A percentile compares a stretch with the other conserved stretches of the same genome.
phyloP scores from a whole-genome alignment of 2,888 invertebrate species.

The Drosophila siamana region DNA sequence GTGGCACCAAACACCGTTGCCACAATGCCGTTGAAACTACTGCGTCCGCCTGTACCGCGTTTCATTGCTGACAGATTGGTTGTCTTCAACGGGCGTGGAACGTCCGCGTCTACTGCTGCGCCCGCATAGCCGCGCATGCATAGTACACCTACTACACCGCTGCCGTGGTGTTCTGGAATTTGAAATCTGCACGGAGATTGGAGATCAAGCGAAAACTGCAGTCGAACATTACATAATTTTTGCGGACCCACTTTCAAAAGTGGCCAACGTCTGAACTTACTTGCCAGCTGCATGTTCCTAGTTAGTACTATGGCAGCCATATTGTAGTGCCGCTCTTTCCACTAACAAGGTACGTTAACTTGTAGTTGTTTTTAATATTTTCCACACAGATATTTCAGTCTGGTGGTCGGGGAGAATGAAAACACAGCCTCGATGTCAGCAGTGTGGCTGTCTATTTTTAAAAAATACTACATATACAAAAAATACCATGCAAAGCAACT shows the following conservation, averaged over 20 bases:
- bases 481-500: neutral
- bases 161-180: conserved; percentile 77
- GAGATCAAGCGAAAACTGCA: conserved; percentile 29
- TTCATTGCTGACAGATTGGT: conserved; percentile 90
- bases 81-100: conserved; percentile 84
- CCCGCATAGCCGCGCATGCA: conserved; percentile 77
- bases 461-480: neutral
- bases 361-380: conserved; percentile 26
- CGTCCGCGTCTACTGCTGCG: conserved; percentile 68
- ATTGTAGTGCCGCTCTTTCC: conserved; percentile 41
- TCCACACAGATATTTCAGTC: conserved; percentile 52
- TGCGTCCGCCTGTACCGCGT: conserved; percentile 95
- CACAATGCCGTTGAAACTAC: conserved; percentile 98
- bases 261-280: conserved; percentile 76
- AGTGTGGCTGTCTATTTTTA: conserved; percentile 3
- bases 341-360: conserved; percentile 40
- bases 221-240: conserved; percentile 73
- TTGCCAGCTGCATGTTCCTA: conserved; percentile 82
- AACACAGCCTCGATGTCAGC: conserved; percentile 41
- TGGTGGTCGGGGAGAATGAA: conserved; percentile 51
- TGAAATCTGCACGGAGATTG: conserved; percentile 23
- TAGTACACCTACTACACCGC: conserved; percentile 80
- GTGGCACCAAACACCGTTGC: conserved; percentile 98
- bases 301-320: conserved; percentile 84
- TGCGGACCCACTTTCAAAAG: conserved; percentile 7